Evolutionary conservation across 2,113 vertebrate species (phyloP).

Genomic region (Chiloscyllium plagiosum): DNA sequence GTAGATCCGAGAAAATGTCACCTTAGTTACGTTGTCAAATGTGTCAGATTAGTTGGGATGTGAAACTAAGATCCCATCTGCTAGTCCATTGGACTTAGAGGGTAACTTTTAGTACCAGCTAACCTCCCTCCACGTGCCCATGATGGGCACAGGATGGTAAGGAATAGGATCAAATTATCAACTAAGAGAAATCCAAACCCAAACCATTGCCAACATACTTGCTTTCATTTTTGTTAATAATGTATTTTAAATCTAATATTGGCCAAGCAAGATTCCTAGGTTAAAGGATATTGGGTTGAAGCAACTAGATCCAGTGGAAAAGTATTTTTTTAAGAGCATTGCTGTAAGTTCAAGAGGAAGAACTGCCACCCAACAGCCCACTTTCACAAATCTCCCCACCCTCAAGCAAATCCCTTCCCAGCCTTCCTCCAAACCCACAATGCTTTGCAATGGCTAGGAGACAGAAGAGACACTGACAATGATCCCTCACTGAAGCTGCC

Average conservation of each 20-base stretch:
- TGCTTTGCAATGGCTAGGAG: background rate
- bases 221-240: background rate
- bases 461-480: background rate
- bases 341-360: background rate
- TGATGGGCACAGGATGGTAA: background rate
- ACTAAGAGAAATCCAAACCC: background rate
- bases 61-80: background rate
- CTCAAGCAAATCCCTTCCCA: background rate
- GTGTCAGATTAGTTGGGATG: background rate
- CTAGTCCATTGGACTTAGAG: background rate
- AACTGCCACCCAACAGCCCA: background rate
- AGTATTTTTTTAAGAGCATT: background rate
- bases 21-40: background rate
- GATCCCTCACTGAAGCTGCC: too few relatives aligned
- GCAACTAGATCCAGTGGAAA: background rate
- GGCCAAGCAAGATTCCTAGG: background rate
- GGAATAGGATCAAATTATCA: background rate
- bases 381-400: background rate
- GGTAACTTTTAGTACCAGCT: background rate
- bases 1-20: background rate
- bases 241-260: background rate
- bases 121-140: background rate
- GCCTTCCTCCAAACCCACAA: background rate
- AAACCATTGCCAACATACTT: background rate
- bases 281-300: background rate